These are phyloP conservation scores for Melanophora roralis DNA, from an alignment of 2,888 invertebrate species.

Conservation along the genomic window DNA sequence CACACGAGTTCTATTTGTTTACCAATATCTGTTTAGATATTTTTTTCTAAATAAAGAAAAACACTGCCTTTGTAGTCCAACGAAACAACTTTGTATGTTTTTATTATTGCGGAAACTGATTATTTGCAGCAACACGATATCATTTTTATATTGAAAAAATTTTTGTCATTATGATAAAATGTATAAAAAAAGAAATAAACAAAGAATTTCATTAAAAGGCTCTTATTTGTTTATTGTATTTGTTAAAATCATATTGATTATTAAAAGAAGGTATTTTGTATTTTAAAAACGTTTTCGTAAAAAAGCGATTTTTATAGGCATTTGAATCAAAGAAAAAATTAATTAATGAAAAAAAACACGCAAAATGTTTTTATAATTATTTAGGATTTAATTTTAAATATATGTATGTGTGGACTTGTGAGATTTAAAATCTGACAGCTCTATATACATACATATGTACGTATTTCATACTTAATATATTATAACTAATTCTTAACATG, in stretches of 20 bases:
- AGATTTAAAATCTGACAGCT: too few relatives aligned
- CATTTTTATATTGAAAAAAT: neutral
- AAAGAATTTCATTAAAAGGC: slow-evolving; percentile 10
- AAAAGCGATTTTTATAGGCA: neutral
- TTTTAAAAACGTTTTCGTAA: neutral
- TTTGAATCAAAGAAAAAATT: too few relatives aligned
- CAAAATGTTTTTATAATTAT: too few relatives aligned
- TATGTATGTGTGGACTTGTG: too few relatives aligned
- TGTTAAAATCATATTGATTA: neutral
- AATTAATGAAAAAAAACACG: too few relatives aligned
- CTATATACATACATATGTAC: too few relatives aligned
- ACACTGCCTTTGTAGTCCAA: slow-evolving; percentile 19
- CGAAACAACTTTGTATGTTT: neutral
- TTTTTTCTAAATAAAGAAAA: neutral
- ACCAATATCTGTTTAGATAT: slow-evolving; percentile 31
- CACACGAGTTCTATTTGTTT: slow-evolving; percentile 19
- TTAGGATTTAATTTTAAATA: too few relatives aligned
- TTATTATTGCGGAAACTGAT: slow-evolving; percentile 56
- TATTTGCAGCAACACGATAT: slow-evolving; percentile 54
- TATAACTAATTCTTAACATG: neutral
- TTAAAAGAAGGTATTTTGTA: neutral
- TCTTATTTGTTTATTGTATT: neutral
- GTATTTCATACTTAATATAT: too few relatives aligned
- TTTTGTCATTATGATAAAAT: slow-evolving; percentile 23
- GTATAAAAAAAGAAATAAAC: slow-evolving; percentile 7